Evolutionary conservation across 2,888 invertebrate genomes (phyloP).

Genomic region (Buathra laborator): DNA sequence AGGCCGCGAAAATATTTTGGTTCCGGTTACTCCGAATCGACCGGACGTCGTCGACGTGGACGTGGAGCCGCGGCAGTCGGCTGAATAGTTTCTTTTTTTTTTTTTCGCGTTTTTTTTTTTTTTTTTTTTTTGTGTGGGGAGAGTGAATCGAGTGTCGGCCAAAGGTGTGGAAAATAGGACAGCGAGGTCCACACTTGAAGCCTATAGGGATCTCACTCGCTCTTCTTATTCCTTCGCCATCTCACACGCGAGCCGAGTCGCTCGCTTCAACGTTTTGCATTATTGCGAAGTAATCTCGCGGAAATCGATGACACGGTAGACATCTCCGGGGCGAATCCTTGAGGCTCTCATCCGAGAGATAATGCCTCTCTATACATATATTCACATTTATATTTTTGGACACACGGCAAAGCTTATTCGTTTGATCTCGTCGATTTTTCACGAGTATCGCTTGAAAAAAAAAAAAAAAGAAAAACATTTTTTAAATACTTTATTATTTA

Average conservation of each 20-base stretch:
- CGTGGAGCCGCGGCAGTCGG: slow-evolving; percentile 38
- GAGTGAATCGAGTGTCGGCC: slow-evolving; percentile 58
- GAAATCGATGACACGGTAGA: slow-evolving; percentile 68
- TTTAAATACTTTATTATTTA: no score
- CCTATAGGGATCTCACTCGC: slow-evolving; percentile 45
- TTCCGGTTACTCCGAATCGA: slow-evolving; percentile 62
- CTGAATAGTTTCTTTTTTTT: slow-evolving; percentile 39
- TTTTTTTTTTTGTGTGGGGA: slow-evolving; percentile 11
- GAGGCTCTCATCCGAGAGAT: slow-evolving; percentile 52
- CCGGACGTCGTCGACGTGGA: slow-evolving; percentile 56
- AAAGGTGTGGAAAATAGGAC: slow-evolving; percentile 70
- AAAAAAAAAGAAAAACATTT: not conserved
- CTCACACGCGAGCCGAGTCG: slow-evolving; percentile 18
- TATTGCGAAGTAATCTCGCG: slow-evolving; percentile 72
- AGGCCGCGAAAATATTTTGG: slow-evolving; percentile 68
- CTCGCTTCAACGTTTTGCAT: slow-evolving; percentile 70
- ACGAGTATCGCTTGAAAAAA: not conserved
- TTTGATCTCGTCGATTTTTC: slow-evolving; percentile 7
- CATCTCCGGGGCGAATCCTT: slow-evolving; percentile 67
- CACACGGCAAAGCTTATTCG: not conserved
- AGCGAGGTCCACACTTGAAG: slow-evolving; percentile 69
- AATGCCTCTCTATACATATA: slow-evolving; percentile 13
- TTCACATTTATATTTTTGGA: slow-evolving; percentile 49
- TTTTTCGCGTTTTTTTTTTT: not conserved
- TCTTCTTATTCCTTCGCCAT: slow-evolving; percentile 32